phyloP scores from a whole-genome alignment of 2,888 invertebrate genomes.

The Eupithecia vulgata region DNA sequence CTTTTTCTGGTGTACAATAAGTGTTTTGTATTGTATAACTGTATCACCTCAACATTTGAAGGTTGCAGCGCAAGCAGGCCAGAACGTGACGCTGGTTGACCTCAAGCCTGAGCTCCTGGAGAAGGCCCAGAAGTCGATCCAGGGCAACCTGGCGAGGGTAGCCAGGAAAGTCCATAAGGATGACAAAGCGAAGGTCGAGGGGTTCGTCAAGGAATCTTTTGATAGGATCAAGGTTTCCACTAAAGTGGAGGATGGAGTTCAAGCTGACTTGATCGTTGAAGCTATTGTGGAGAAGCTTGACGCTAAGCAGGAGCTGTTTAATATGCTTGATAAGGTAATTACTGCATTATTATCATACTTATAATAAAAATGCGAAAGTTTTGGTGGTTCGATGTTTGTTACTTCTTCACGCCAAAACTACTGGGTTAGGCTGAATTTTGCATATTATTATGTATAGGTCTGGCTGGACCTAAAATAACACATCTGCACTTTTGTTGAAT shows the following conservation, averaged over 20 bases:
- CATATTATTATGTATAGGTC: neutral
- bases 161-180: constrained; percentile 91
- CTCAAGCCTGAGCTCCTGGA: constrained; percentile 87
- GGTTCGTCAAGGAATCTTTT: constrained; percentile 86
- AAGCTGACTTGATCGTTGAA: constrained; percentile 91
- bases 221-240: constrained; percentile 83
- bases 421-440: neutral
- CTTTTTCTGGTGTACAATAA: no score
- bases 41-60: constrained; percentile 65
- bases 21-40: no score
- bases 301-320: constrained; percentile 90
- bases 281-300: constrained; percentile 94
- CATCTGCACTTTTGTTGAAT: no score
- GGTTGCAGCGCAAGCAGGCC: constrained; percentile 93
- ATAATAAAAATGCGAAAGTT: neutral
- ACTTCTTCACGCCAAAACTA: neutral
- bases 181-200: constrained; percentile 85
- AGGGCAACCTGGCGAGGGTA: constrained; percentile 88
- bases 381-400: neutral
- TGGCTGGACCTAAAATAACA: no score
- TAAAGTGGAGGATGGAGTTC: constrained; percentile 85
- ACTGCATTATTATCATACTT: neutral
- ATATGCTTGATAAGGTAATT: constrained; percentile 86
- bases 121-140: constrained; percentile 89
- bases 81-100: constrained; percentile 92